Base-by-base conservation (phyloP, 2,113 vertebrate species). In the Syngnathus floridae region DNA sequence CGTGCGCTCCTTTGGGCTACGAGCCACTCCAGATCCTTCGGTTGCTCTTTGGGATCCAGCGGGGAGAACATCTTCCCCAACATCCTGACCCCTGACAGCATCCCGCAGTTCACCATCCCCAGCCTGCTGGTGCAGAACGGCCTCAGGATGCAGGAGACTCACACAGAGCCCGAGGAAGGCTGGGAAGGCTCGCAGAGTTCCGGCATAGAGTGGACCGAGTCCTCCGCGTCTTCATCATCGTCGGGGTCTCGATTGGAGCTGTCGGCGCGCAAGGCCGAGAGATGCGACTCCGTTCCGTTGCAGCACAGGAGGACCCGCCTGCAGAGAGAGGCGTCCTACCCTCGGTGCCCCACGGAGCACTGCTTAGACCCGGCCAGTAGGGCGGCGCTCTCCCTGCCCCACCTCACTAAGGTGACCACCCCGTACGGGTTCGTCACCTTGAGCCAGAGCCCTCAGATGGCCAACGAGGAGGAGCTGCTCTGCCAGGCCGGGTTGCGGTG, bases 371-470 rank as follows among this genome's bases (percentile, higher is more conserved):
- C 85, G 0, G 36, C 51, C 0, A 79, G 73, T 36, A 41, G 62
- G 66, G 87, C 82, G 0, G 87, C 87, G 12, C 84, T 92, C 77
- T 91, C 92, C 62, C 78, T 86, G 63, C 80, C 85, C 2, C 92
- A 93, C 22, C 72, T 94, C 3, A 65, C 86, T 67, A 90, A 73
- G 58, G 82, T 93, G 74, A 89, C 86, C 75, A 88, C 83, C 0
- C 87, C 88, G 0, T 92, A 92, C 0, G 90, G 91, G 64, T 93
- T 93, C 54, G 14, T 83, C 72, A 90, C 88, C 19, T 72, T 91
- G 64, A 88, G 87, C n/a, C 82, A 91, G 66, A 94, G 90, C 64
- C 90, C 92, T 0, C 90, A 91, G 69, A 90, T 93, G 82, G 87
- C 76, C 9, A 65, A 64, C 0, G 90, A 94, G 56, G 93, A 93